Evolutionary conservation across 1,140 invertebrate species (phyloP), one percentile per base, ranked within the genome.

Genomic region (Notospermus geniculatus): DNA sequence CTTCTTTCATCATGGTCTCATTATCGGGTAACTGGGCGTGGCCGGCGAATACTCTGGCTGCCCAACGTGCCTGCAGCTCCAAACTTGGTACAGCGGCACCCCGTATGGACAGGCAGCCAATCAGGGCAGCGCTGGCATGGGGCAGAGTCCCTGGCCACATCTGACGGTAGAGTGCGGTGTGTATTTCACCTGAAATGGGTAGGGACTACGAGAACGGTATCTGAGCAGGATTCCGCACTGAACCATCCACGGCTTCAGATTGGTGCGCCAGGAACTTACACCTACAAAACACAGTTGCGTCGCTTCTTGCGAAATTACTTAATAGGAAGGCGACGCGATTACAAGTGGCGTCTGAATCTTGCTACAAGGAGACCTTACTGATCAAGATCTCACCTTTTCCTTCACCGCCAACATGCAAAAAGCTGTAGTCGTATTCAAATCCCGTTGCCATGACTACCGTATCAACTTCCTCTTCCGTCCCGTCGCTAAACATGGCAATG

Each of bases 1-100:
- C 84, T 23, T 73, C 74, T 54, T 71, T 72, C 54, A 71, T 29
- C 57, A 54, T 59, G 22, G 46, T 52, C 1, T 54, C n/a, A 19
- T 17, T 2, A 5, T 30, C 29, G 2, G 64, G 64, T n/a, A 66
- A 46, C 13, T 28, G 15, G 27, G 30, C 45, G 15, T 39, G 32
- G 0, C 64, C 60, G 7, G 56, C 29, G 19, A 66, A 25, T 7
- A 66, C 64, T 5, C 57, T 25, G 23, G 57, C 57, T 13, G 57
- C 64, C 60, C 62, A 55, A 28, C 64, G 45, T 5, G 56, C 55
- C 45, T 66, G 64, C 4, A 59, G 19, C 57, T 66, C 64, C 22
- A 59, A 23, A 2, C 55, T 43, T 1, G 64, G 60, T 25, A 61
- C 41, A 1, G 57, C 54, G 17, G 64, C 59, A 2, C 64, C 64